These are phyloP conservation scores for Spatulosminthurus flaviceps DNA, from an alignment of 2,888 invertebrate species.

Conservation along the genomic window DNA sequence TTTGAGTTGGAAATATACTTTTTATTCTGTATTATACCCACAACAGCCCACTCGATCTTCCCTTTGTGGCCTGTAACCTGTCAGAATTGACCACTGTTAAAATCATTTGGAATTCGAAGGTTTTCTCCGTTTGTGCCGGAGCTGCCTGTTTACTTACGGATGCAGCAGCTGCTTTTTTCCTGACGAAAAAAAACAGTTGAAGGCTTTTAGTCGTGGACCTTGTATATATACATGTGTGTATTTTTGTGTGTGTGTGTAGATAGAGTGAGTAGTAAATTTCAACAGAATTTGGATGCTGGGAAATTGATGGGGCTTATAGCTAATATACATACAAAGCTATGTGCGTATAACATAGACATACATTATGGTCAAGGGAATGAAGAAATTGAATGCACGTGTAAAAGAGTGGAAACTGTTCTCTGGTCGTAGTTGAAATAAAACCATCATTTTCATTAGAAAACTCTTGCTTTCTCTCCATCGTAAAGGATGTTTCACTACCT, in stretches of 20 bases:
- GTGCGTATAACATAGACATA: too few relatives aligned
- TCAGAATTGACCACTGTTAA: constrained; percentile 35
- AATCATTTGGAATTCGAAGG: constrained; percentile 20
- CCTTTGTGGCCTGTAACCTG: constrained; percentile 38
- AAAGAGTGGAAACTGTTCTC: background rate
- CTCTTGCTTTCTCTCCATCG: constrained; percentile 15
- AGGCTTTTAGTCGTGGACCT: too few relatives aligned
- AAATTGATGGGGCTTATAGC: too few relatives aligned
- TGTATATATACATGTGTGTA: too few relatives aligned
- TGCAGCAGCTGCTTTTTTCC: too few relatives aligned
- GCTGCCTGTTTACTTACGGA: background rate
- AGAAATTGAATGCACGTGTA: background rate
- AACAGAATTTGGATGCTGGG: too few relatives aligned
- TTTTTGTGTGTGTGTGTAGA: too few relatives aligned
- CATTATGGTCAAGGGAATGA: too few relatives aligned
- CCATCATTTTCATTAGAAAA: constrained; percentile 37
- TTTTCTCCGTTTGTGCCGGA: background rate
- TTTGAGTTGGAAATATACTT: too few relatives aligned
- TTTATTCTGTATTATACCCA: background rate
- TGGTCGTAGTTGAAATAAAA: constrained; percentile 19
- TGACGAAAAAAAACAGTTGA: too few relatives aligned
- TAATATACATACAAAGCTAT: too few relatives aligned
- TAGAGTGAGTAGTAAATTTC: background rate
- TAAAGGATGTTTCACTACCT: background rate
- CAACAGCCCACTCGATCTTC: constrained; percentile 20